Evolutionary conservation across 2,888 invertebrate genomes (phyloP), one percentile per base, ranked within the genome.

Genomic region (Callyntrura guangdongensis): DNA sequence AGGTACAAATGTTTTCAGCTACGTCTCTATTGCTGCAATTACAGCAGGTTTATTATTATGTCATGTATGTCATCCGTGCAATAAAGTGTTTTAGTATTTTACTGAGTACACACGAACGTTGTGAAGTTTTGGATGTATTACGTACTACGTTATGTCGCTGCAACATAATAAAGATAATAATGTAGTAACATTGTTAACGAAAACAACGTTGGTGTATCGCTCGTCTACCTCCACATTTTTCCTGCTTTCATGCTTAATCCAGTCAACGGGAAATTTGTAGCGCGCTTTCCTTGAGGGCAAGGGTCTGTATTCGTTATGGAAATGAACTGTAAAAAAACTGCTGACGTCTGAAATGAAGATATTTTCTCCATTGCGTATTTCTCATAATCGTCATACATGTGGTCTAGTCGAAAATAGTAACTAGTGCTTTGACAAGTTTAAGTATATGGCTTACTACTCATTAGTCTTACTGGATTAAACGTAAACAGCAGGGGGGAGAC

Each of bases 381-480:
- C 22, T 4, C 64, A 22, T 25, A 64, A 8, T 64, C 11, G 3
- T 9, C 1, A 1, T 47, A 36, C 67, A 69, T 64, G 64, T 12
- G 64, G 67, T 36, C 67, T 36, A 36, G 72, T 8, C 47, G 45
- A 74, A 74, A 49, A 49, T 49, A 53, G 74, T 49, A 74, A 47
- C 69, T 9, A 45, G 74, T 74, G 49, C 49, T 49, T 74, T 74
- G 49, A 74, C 74, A 74, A 53, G 49, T 22, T 53, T 20, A 47
- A 47, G 67, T 25, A 22, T 9, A 49, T 74, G 5, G 49, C 27
- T n/a, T 67, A 2, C 36, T n/a, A 72, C 47, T 17, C 14, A 22
- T 53, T 22, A 22, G 49, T 74, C 22, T 49, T 22, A 49, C 49
- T 74, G 74, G 49, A 74, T 49, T 74, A 74, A 53, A 74, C 36